Percentiles rank a stretch among this genome's conserved stretches.
phyloP scores from a whole-genome alignment of 37 sponge, comb jelly and placozoan genomes.

The Beroe ovata region DNA sequence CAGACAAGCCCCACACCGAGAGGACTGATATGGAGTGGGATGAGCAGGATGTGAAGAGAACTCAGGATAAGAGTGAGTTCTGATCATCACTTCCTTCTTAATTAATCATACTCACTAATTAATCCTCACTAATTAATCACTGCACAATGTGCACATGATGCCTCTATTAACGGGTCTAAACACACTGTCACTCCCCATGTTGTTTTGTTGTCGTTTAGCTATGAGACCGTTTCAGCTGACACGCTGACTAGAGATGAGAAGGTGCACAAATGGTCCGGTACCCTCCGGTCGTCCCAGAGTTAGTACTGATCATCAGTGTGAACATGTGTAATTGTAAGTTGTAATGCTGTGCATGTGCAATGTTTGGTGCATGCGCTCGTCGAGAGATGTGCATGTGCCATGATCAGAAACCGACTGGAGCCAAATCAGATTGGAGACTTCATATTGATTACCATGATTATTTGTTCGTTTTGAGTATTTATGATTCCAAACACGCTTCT shows the following conservation, averaged over 20 bases:
- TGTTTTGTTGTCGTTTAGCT: neutral
- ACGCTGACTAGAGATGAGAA: conserved; percentile 39
- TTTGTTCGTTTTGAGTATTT: no score
- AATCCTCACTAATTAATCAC: no score
- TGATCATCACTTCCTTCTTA: no score
- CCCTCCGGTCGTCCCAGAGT: conserved; percentile 51
- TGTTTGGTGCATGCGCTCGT: neutral
- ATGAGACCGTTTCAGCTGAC: neutral
- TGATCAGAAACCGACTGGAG: neutral
- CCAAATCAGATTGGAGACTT: no score
- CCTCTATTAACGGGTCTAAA: no score
- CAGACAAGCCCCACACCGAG: conserved; percentile 51
- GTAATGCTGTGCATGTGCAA: neutral
- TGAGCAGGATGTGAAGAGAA: neutral
- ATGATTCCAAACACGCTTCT: no score
- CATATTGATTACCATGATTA: no score
- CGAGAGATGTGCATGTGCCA: neutral
- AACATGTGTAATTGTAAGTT: neutral
- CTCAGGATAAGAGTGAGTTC: conserved; percentile 16
- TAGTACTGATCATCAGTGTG: neutral
- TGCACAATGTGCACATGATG: no score
- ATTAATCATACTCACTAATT: no score
- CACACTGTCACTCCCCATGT: no score
- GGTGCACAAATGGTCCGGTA: conserved; percentile 52
- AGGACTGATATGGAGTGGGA: conserved; percentile 56